phyloP scores from a whole-genome alignment of 2,113 vertebrate genomes.

The Ardeotis arabs region DNA sequence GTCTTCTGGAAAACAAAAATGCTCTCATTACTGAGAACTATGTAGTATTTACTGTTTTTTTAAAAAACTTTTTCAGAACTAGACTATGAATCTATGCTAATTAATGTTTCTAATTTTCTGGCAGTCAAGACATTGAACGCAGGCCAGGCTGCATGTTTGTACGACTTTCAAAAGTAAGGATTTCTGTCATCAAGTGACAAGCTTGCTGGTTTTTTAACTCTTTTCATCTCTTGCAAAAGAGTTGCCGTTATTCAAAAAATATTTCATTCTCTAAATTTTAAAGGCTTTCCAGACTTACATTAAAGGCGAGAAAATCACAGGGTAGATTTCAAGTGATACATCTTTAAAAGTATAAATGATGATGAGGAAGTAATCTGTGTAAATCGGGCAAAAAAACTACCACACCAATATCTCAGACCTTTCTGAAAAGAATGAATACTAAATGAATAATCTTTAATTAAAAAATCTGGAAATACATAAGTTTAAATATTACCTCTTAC shows the following conservation, averaged over 20 bases:
- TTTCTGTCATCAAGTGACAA: background rate
- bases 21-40: background rate
- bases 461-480: background rate
- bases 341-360: background rate
- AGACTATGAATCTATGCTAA: background rate
- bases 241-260: background rate
- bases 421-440: background rate
- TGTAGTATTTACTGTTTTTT: background rate
- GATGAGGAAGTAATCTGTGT: background rate
- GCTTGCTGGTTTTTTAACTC: background rate
- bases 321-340: background rate
- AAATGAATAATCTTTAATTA: background rate
- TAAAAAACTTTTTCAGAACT: background rate
- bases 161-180: background rate
- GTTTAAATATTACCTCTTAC: background rate
- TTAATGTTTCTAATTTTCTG: background rate
- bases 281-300: background rate
- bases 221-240: background rate
- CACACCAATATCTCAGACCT: background rate
- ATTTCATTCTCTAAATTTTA: background rate
- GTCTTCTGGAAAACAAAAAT: background rate
- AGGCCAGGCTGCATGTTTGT: background rate
- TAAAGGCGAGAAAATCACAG: background rate
- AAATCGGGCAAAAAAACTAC: background rate
- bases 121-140: background rate